phyloP scores from a whole-genome alignment of 2,888 invertebrate species.

The Trachelus iudaicus region DNA sequence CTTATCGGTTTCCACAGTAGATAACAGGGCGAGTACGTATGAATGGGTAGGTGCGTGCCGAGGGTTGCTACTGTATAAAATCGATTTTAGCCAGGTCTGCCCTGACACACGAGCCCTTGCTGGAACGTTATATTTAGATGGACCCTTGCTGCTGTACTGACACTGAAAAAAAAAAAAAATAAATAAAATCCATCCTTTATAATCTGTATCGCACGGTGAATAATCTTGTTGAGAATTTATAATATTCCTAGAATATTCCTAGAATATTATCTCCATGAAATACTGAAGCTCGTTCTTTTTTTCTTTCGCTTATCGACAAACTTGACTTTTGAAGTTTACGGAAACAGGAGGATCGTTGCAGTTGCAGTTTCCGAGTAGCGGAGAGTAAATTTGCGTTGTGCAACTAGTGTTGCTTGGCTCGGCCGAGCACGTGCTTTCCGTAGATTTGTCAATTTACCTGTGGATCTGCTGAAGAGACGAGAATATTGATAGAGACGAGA shows the following conservation, averaged over 20 bases:
- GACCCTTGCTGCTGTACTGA: conserved; percentile 16
- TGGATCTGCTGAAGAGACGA: neutral
- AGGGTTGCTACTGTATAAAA: conserved; percentile 10
- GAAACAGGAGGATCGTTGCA: neutral
- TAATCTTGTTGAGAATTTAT: neutral
- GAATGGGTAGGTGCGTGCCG: neutral
- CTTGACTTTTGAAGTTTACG: neutral
- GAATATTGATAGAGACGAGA: neutral
- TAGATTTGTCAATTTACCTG: neutral
- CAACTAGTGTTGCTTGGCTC: neutral
- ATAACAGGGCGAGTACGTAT: neutral
- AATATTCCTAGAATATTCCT: neutral
- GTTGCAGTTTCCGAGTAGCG: neutral
- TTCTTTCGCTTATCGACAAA: neutral
- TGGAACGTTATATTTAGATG: conserved; percentile 30
- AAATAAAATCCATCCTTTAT: neutral
- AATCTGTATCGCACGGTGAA: neutral
- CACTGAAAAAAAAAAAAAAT: neutral
- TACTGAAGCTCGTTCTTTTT: neutral
- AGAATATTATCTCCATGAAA: neutral
- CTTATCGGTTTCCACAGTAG: neutral
- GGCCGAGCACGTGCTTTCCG: neutral
- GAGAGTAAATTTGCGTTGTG: neutral
- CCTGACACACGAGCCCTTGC: conserved; percentile 24
- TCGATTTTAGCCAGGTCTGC: conserved; percentile 28